Evolutionary conservation across 2,888 invertebrate species (phyloP).

Genomic region (Tortricodes alternella): DNA sequence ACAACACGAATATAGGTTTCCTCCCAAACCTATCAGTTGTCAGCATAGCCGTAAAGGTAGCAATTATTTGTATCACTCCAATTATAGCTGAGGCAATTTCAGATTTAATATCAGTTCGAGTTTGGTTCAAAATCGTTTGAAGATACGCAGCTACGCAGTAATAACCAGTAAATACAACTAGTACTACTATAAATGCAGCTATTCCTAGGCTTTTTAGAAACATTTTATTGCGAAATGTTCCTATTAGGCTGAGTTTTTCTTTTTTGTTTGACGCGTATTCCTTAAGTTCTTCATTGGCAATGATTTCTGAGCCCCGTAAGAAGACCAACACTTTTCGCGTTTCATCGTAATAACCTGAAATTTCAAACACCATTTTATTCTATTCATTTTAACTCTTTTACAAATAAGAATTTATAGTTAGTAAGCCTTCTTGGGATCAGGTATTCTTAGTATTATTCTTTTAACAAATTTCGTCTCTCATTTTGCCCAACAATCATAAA

Average conservation of each 20-base stretch:
- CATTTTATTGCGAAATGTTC: conserved; percentile 40
- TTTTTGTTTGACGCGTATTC: conserved; percentile 29
- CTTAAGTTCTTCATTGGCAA: conserved; percentile 31
- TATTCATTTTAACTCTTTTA: no score
- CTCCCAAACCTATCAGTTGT: conserved; percentile 53
- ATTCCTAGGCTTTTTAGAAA: conserved; percentile 44
- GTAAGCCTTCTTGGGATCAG: no score
- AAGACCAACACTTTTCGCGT: conserved; percentile 25
- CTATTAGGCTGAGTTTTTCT: conserved; percentile 32
- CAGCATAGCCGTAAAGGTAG: conserved; percentile 49
- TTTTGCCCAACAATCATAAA: no score
- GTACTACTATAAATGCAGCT: conserved; percentile 39
- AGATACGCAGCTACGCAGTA: conserved; percentile 59
- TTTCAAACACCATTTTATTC: background rate
- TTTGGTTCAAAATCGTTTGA: conserved; percentile 58
- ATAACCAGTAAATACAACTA: conserved; percentile 50
- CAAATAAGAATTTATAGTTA: no score
- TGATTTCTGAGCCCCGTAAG: conserved; percentile 26
- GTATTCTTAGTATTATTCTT: no score
- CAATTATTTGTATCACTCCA: conserved; percentile 55
- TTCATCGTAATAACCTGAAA: conserved; percentile 33
- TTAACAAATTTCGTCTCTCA: no score
- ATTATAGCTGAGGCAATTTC: conserved; percentile 56
- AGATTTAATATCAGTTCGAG: conserved; percentile 53
- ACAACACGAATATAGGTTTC: conserved; percentile 42